Evolutionary conservation across 2,113 vertebrate genomes (phyloP).

Genomic region (Lutjanus erythropterus): DNA sequence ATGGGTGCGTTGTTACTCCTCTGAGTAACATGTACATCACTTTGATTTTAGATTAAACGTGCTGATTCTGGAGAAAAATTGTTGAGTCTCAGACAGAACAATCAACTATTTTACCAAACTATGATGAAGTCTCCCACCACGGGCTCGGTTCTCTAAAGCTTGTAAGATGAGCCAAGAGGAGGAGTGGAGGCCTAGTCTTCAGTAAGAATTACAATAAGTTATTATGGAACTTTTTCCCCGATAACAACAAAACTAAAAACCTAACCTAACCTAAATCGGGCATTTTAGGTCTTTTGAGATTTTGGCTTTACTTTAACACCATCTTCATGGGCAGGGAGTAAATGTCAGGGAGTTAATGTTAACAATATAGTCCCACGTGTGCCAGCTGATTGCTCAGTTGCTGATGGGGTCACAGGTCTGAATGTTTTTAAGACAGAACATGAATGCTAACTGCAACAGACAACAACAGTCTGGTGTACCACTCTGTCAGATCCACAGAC

Average conservation of each 20-base stretch:
- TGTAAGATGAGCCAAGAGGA: no score
- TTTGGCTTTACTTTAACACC: background rate
- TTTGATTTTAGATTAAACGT: slow-evolving; percentile 1
- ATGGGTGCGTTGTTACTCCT: background rate
- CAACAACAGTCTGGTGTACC: background rate
- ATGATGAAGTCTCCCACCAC: no score
- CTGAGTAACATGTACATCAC: background rate
- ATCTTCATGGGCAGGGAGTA: background rate
- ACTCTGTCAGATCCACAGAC: background rate
- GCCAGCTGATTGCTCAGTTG: background rate
- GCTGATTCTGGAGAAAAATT: no score
- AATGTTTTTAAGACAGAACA: background rate
- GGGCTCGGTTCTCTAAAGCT: no score
- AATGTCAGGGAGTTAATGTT: background rate
- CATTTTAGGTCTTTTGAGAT: background rate
- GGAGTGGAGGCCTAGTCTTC: no score
- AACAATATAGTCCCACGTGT: background rate
- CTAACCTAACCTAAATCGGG: no score
- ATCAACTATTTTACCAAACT: no score
- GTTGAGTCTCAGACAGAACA: no score
- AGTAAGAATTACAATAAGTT: no score
- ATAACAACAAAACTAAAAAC: no score
- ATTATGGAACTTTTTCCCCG: no score
- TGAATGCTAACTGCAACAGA: background rate
- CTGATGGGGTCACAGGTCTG: background rate